These are phyloP conservation scores for Uromys caudimaculatus DNA, from an alignment of 2,797 vertebrate species.

Conservation along the genomic window DNA sequence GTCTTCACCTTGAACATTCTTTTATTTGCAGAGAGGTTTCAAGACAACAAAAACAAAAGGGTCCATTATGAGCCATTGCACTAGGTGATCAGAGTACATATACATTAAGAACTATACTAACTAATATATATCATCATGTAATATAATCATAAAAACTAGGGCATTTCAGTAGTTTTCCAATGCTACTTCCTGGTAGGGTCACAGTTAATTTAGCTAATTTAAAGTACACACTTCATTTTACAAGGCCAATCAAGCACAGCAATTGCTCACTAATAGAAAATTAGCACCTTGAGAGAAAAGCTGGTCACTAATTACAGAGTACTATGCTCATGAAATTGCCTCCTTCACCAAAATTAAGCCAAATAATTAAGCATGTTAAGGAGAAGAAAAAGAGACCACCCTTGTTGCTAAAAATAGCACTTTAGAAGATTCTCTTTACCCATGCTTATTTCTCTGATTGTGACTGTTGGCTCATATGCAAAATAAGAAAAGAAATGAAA, in stretches of 20 bases:
- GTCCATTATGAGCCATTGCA: not conserved
- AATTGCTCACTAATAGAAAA: conserved; percentile 53
- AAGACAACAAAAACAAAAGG: not conserved
- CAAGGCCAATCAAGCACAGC: conserved; percentile 18
- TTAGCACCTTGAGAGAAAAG: conserved; percentile 45
- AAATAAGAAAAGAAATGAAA: not conserved
- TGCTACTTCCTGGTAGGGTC: not conserved
- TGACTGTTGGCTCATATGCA: not conserved
- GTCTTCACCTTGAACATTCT: not conserved
- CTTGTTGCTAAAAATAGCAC: not conserved
- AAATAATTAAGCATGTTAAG: conserved; percentile 17
- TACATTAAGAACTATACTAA: not conserved
- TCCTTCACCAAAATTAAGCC: conserved; percentile 45
- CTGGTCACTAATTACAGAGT: conserved; percentile 36
- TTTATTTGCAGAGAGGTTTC: not conserved
- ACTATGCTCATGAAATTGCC: conserved; percentile 27
- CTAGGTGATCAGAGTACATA: not conserved
- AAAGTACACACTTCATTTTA: conserved; percentile 39
- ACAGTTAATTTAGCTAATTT: conserved; percentile 49
- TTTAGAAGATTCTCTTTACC: not conserved
- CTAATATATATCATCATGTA: not conserved
- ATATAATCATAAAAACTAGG: not conserved
- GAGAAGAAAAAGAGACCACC: not conserved
- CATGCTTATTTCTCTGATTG: not conserved
- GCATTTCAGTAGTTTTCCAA: not conserved